These are phyloP conservation scores for Zoanthus solanderi DNA, from an alignment of 92 coral and sea anemone species.

Conservation along the genomic window DNA sequence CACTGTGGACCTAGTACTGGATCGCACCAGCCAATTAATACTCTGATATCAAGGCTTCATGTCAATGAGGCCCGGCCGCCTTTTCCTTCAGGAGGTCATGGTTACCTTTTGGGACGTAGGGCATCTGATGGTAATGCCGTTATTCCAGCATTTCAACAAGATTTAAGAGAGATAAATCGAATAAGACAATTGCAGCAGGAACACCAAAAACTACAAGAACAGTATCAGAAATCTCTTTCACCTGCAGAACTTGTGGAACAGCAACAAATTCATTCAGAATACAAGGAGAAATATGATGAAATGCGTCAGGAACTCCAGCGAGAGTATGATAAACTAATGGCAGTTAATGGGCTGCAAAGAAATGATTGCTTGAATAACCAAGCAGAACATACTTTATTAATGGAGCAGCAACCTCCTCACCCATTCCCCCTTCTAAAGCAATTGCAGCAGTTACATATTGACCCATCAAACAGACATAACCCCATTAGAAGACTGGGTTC, in stretches of 20 bases:
- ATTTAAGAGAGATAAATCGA: slow-evolving; percentile 80
- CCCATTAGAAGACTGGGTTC: slow-evolving; percentile 80
- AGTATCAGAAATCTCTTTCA: slow-evolving; percentile 94
- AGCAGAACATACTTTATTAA: slow-evolving; percentile 48
- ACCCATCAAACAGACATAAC: slow-evolving; percentile 71
- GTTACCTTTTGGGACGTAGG: slow-evolving; percentile 69
- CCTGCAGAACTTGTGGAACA: slow-evolving; percentile 90
- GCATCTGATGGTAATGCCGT: slow-evolving; percentile 97
- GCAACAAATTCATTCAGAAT: slow-evolving; percentile 90
- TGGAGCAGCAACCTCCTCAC: slow-evolving; percentile 66
- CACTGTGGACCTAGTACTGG: slow-evolving; percentile 66
- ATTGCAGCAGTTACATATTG: slow-evolving; percentile 85
- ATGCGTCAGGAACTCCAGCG: slow-evolving; percentile 96
- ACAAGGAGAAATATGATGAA: slow-evolving; percentile 94
- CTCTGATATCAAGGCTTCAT: slow-evolving; percentile 52
- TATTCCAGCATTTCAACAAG: slow-evolving; percentile 90
- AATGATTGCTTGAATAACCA: slow-evolving; percentile 63
- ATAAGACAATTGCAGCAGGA: slow-evolving; percentile 91
- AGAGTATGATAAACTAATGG: slow-evolving; percentile 89
- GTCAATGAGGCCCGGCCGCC: slow-evolving; percentile 71
- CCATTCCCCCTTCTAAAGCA: slow-evolving; percentile 74
- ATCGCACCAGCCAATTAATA: slow-evolving; percentile 43
- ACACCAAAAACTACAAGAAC: slow-evolving; percentile 94
- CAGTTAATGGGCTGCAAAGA: slow-evolving; percentile 69
- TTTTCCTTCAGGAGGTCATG: slow-evolving; percentile 61